A percentile compares a stretch with the other conserved stretches of the same genome.
Conservation (phyloP, 1,140 invertebrate genomes). For the Anthonomus grandis region DNA sequence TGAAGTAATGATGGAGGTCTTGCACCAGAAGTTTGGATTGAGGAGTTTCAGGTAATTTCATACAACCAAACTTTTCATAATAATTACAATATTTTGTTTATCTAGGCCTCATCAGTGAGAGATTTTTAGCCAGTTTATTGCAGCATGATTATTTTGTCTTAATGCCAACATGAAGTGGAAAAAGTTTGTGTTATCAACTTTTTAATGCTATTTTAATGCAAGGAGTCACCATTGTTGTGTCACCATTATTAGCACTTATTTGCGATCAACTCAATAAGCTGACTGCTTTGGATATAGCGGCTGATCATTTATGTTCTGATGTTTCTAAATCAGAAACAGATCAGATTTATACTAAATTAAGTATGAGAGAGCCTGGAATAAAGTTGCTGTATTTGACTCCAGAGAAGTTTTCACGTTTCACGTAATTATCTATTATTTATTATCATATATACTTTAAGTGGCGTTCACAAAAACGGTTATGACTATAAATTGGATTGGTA, state of each 20-base stretch:
- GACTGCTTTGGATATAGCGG: slow-evolving; percentile 64
- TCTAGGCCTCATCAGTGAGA: slow-evolving; percentile 85
- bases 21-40: slow-evolving; percentile 82
- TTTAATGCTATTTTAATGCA: slow-evolving; percentile 75
- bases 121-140: slow-evolving; percentile 81
- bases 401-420: too few species aligned
- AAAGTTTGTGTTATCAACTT: slow-evolving; percentile 88
- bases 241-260: slow-evolving; percentile 89
- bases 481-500: too few species aligned
- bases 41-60: slow-evolving; percentile 61
- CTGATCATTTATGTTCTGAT: slow-evolving; percentile 44
- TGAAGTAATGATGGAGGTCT: slow-evolving; percentile 63
- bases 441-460: too few species aligned
- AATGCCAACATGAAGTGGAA: slow-evolving; percentile 93
- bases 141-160: slow-evolving; percentile 81
- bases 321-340: slow-evolving; percentile 31
- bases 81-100: background rate
- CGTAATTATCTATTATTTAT: too few species aligned
- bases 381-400: slow-evolving; percentile 87
- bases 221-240: slow-evolving; percentile 86
- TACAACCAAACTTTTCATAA: too few species aligned
- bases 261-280: slow-evolving; percentile 92
- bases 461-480: too few species aligned
- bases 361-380: slow-evolving; percentile 46
- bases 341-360: slow-evolving; percentile 32